phyloP scores from a whole-genome alignment of 2,113 vertebrate species.

The Gobius niger region DNA sequence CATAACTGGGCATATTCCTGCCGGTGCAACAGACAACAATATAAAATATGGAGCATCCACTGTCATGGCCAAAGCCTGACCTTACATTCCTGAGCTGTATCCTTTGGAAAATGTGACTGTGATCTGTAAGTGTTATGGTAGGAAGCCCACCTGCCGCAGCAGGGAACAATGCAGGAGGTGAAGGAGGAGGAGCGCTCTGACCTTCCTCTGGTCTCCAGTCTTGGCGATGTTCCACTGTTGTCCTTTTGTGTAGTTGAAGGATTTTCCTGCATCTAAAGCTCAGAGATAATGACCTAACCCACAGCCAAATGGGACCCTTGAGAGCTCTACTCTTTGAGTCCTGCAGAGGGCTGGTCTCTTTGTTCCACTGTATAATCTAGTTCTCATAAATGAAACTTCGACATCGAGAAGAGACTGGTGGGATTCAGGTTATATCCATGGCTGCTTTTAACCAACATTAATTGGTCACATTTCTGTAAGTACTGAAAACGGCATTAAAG shows the following conservation, averaged over 20 bases:
- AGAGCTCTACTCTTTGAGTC: constrained; percentile 43
- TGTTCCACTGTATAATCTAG: constrained; percentile 45
- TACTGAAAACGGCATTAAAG: constrained; percentile 22
- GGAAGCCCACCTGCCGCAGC: constrained; percentile 67
- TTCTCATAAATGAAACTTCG: constrained; percentile 24
- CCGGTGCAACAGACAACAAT: constrained; percentile 3
- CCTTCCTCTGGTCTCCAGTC: constrained; percentile 49
- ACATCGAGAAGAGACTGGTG: constrained; percentile 11
- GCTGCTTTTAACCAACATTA: constrained; percentile 9
- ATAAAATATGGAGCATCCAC: constrained; percentile 25
- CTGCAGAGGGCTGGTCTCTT: constrained; percentile 49
- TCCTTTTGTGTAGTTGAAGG: constrained; percentile 64
- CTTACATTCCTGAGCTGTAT: constrained; percentile 55
- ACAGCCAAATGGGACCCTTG: constrained; percentile 65
- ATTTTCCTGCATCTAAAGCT: constrained; percentile 53
- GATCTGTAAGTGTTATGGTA: constrained; percentile 45
- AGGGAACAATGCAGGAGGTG: constrained; percentile 69
- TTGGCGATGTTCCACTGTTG: constrained; percentile 75
- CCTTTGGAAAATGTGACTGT: constrained; percentile 68
- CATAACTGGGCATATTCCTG: neutral
- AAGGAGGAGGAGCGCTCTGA: constrained; percentile 42
- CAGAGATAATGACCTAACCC: constrained; percentile 63
- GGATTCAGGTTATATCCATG: constrained; percentile 4
- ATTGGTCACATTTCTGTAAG: constrained; percentile 41
- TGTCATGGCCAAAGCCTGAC: constrained; percentile 48